Conservation (phyloP, 1,140 invertebrate species). For the Drosophila repletoides region DNA sequence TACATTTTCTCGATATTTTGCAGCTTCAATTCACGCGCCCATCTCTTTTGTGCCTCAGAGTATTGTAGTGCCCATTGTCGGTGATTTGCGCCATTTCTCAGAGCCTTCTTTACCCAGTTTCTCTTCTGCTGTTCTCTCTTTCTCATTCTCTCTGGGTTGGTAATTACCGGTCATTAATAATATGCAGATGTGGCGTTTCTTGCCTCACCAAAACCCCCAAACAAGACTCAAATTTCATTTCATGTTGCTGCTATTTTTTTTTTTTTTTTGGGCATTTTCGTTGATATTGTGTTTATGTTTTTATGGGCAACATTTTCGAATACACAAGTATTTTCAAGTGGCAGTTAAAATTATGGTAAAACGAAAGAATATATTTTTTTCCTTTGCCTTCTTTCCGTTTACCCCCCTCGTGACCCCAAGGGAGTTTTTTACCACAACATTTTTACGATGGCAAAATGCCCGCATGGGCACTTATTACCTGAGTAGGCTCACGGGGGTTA, state of each 20-base stretch:
- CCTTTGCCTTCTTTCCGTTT: slow-evolving; percentile 25
- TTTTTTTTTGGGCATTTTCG: slow-evolving; percentile 53
- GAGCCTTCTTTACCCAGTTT: not conserved
- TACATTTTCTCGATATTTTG: too few species aligned
- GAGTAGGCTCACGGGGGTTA: slow-evolving; percentile 29
- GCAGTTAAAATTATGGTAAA: slow-evolving; percentile 57
- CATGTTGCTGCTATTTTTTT: slow-evolving; percentile 53
- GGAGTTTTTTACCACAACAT: slow-evolving; percentile 41
- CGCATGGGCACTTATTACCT: slow-evolving; percentile 49
- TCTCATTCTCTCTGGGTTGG: slow-evolving; percentile 37
- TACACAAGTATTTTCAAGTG: slow-evolving; percentile 61
- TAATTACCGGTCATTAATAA: slow-evolving; percentile 80
- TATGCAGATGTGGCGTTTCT: slow-evolving; percentile 66
- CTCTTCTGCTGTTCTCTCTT: not conserved
- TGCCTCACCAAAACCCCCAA: not conserved
- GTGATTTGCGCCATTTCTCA: slow-evolving; percentile 57
- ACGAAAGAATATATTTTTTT: slow-evolving; percentile 26
- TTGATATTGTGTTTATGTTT: slow-evolving; percentile 70
- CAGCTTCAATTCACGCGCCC: too few species aligned
- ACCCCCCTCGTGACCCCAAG: slow-evolving; percentile 48
- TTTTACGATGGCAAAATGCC: slow-evolving; percentile 60
- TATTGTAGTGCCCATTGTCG: slow-evolving; percentile 37
- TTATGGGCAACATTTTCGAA: slow-evolving; percentile 69
- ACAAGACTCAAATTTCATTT: slow-evolving; percentile 50
- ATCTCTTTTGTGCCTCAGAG: too few species aligned